Base-by-base conservation (phyloP, 2,113 vertebrate species). In the Prinia subflava region DNA sequence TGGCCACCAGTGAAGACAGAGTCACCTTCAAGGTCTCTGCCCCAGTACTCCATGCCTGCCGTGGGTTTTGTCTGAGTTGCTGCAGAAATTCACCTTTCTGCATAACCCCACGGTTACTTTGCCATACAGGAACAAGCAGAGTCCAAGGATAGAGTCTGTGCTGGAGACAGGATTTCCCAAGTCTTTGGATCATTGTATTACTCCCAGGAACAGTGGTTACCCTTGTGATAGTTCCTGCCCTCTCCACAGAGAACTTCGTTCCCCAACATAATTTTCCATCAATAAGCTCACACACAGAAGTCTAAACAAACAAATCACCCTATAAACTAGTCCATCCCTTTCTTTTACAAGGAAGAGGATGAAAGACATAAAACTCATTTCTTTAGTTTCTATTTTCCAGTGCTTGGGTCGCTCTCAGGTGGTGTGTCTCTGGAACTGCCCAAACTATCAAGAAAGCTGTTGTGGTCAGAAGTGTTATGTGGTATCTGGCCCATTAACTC, bases 1-100 rank as follows among this genome's bases (percentile, higher is more conserved):
- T n/a, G 79, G 76, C 88, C 94, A 95, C 79, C 69, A 92, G 6
- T 50, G 49, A 95, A 94, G 92, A 87, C 33, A 81, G 84, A 95
- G 73, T 92, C 83, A 75, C 71, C 69, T 92, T 92, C 71, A 90
- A 87, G 90, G 83, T 93, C 85, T 86, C 60, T 87, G 83, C 69
- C 76, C 88, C 86, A 90, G 2, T 35, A 86, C n/a, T 90, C 64
- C 1, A 0, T 2, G 6, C 20, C 21, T 90, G 62, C 55, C 78
- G 85, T 0, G 0, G 31, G 15, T 81, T 94, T 86, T 82, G 39
- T 59, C 44, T 33, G 82, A 83, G n/a, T 3, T 86, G 35, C 39
- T 0, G 7, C 70, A 79, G 71, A 76, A 91, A 77, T 60, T 87
- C 56, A 59, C 67, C 55, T 80, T 80, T 69, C 49, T 62, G 42